phyloP scores from a whole-genome alignment of 2,113 vertebrate genomes.

The Lathamus discolor region DNA sequence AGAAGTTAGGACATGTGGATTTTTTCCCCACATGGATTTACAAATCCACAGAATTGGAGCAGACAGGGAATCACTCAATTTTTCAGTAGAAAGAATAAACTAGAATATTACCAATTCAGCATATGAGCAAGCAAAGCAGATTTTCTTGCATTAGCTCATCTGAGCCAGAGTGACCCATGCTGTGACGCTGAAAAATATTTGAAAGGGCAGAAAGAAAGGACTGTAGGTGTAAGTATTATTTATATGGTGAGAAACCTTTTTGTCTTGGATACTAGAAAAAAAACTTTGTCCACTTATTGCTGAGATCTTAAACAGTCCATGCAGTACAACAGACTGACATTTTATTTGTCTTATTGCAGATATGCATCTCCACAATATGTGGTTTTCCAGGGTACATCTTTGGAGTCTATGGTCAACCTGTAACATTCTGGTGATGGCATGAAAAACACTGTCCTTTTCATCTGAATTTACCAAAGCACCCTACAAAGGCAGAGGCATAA shows the following conservation, averaged over 20 bases:
- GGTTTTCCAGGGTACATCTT: neutral
- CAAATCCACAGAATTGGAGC: neutral
- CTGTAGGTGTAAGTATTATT: neutral
- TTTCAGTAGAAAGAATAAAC: slow-evolving; percentile 41
- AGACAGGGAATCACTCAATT: neutral
- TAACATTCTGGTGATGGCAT: neutral
- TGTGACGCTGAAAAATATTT: neutral
- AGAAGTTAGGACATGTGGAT: slow-evolving; percentile 44
- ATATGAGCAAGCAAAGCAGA: slow-evolving; percentile 7
- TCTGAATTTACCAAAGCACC: neutral
- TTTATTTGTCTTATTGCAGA: neutral
- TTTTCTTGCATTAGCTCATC: slow-evolving; percentile 8
- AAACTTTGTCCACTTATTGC: neutral
- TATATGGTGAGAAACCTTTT: neutral
- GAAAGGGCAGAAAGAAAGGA: neutral
- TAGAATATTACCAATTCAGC: slow-evolving; percentile 2
- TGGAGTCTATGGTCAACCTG: neutral
- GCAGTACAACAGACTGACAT: neutral
- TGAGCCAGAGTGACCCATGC: neutral
- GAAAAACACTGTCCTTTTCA: neutral
- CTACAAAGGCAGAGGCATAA: neutral
- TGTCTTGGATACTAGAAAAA: neutral
- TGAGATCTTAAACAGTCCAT: neutral
- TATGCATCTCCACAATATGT: neutral
- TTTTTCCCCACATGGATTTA: slow-evolving; percentile 37